A percentile compares a stretch with the other conserved stretches of the same genome.
Conservation (phyloP, 2,888 invertebrate genomes). For the Camponotus fellah region DNA sequence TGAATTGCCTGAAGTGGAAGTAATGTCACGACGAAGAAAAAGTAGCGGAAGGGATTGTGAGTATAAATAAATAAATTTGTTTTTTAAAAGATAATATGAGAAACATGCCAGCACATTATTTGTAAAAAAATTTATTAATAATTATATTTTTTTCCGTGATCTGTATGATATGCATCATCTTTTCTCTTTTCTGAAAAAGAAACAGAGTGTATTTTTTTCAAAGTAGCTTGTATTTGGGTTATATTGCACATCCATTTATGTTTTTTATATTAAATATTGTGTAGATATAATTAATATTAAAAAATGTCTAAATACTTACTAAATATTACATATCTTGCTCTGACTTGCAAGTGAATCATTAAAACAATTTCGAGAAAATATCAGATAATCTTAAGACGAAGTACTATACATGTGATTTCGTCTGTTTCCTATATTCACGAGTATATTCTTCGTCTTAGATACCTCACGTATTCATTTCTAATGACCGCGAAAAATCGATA, state of each 20-base stretch:
- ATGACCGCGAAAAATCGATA: constrained; percentile 77
- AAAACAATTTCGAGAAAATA: constrained; percentile 23
- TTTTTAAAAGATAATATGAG: background rate
- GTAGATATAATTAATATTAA: background rate
- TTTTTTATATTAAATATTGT: background rate
- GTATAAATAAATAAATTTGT: constrained; percentile 63
- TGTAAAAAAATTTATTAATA: background rate
- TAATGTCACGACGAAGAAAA: constrained; percentile 76
- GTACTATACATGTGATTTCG: constrained; percentile 13
- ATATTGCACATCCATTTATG: background rate
- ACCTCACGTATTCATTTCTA: constrained; percentile 68
- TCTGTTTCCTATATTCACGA: constrained; percentile 31
- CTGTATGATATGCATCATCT: background rate
- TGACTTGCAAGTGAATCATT: constrained; percentile 12
- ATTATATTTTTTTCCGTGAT: background rate
- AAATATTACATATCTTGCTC: constrained; percentile 16
- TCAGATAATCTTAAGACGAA: constrained; percentile 46
- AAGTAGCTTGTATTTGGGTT: background rate
- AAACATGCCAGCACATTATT: background rate
- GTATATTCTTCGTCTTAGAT: constrained; percentile 64
- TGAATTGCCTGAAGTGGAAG: constrained; percentile 86
- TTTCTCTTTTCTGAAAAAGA: background rate
- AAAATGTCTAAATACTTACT: constrained; percentile 18
- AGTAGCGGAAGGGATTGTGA: constrained; percentile 80
- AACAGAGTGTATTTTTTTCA: background rate